Conservation (phyloP, 2,797 vertebrate species). For the Parambassis ranga region DNA sequence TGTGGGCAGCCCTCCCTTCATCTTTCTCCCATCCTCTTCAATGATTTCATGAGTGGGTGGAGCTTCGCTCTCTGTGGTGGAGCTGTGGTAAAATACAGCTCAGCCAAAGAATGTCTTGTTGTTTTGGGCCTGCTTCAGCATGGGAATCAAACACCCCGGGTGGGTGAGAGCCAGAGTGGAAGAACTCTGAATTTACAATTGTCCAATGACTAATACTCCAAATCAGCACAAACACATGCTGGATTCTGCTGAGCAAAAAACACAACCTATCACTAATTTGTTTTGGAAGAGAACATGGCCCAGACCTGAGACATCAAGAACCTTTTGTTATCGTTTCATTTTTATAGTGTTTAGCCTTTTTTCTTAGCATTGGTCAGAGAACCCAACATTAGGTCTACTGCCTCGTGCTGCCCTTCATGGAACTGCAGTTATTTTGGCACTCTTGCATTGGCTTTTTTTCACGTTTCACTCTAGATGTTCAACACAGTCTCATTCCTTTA, state of each 20-base stretch:
- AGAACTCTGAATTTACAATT: slow-evolving; percentile 38
- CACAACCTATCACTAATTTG: background rate
- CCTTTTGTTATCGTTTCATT: too few species aligned
- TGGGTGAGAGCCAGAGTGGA: slow-evolving; percentile 21
- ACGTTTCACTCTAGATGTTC: too few species aligned
- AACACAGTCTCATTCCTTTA: too few species aligned
- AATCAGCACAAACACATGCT: background rate
- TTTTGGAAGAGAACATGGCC: background rate
- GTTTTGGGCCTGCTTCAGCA: slow-evolving; percentile 67
- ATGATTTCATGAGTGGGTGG: slow-evolving; percentile 69
- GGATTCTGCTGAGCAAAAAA: background rate
- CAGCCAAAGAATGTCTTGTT: slow-evolving; percentile 76
- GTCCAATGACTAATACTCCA: background rate
- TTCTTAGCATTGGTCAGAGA: too few species aligned
- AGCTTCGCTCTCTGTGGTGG: slow-evolving; percentile 56
- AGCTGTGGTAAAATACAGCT: slow-evolving; percentile 66
- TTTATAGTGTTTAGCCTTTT: too few species aligned
- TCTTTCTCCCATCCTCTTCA: slow-evolving; percentile 54
- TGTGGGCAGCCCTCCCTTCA: slow-evolving; percentile 34
- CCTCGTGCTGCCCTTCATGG: too few species aligned
- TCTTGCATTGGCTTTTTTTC: too few species aligned
- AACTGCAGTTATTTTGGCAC: too few species aligned
- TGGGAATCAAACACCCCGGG: slow-evolving; percentile 57
- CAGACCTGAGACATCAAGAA: too few species aligned
- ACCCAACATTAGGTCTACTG: too few species aligned